Percentiles rank a stretch among this genome's conserved stretches.
Conservation (phyloP, 1,140 invertebrate genomes). For the Helicoverpa armigera region DNA sequence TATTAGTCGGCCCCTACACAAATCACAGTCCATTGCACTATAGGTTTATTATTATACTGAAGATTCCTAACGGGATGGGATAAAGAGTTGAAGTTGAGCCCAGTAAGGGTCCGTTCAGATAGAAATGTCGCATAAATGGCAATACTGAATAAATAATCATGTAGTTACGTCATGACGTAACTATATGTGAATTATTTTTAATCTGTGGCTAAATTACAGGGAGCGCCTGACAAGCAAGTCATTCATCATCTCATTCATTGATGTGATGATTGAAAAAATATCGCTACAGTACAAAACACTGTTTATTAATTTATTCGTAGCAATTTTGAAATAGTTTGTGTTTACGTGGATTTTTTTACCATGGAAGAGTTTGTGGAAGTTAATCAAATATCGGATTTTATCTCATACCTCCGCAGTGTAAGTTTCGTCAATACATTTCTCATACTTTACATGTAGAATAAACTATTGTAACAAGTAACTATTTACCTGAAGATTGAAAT, state of each 20-base stretch:
- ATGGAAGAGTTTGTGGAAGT: constrained; percentile 87
- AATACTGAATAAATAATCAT: too few relatives aligned
- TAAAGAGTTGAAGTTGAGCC: too few relatives aligned
- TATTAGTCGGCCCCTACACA: too few relatives aligned
- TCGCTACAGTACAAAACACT: not conserved
- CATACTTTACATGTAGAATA: not conserved
- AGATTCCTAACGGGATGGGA: too few relatives aligned
- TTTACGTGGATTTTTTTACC: constrained; percentile 29
- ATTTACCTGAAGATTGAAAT: not conserved
- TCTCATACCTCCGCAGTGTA: constrained; percentile 88
- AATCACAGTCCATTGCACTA: too few relatives aligned
- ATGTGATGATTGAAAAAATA: constrained; percentile 26
- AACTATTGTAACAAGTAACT: not conserved
- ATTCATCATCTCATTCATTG: constrained; percentile 32
- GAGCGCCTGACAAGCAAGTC: constrained; percentile 1
- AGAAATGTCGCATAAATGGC: too few relatives aligned
- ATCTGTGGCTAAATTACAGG: not conserved
- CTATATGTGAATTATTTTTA: too few relatives aligned
- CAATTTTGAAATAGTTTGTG: constrained; percentile 28
- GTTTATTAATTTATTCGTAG: not conserved
- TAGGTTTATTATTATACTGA: too few relatives aligned
- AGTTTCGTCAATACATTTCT: constrained; percentile 69
- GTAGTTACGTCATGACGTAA: too few relatives aligned
- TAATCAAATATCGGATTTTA: constrained; percentile 88
- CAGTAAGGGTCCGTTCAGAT: too few relatives aligned